Base-by-base conservation (phyloP, 2,888 invertebrate species). In the Glaucopsyche alexis region DNA sequence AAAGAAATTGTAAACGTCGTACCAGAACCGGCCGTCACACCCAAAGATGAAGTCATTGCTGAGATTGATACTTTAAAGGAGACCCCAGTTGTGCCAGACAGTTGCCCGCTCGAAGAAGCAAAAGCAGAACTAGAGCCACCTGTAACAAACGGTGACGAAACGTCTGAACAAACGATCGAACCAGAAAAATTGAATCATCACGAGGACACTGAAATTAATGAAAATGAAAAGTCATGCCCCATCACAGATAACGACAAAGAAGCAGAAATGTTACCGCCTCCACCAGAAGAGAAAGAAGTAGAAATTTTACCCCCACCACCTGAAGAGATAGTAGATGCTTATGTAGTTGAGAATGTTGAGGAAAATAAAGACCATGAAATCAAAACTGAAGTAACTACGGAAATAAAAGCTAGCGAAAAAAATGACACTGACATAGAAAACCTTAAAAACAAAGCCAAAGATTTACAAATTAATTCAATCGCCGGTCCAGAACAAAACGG, bases 371-470 rank as follows among this genome's bases (percentile, higher is more conserved):
- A 72, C 50, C 8, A 52, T 19, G 67, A 72, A 72, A 45, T 66
- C 14, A 14, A 40, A 19, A 71, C 60, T 16, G 69, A 67, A 42
- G 60, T 49, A 60, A 16, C 70, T 19, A 42, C 42, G 6, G 72
- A 67, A n/a, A 64, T 71, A 82, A 84, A 74, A 73, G 73, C 47
- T 29, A 80, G 80, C 55, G 77, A 79, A 45, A 67, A 73, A 55
- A 77, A 77, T 74, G 79, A 77, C 72, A 79, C 79, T 3, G 81
- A 83, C 47, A 76, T 77, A 64, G 81, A 84, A 74, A 83, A 82
- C 73, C 42, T 82, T 50, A 85, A 84, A 72, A 84, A 82, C 40
- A 84, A 82, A 60, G 78, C 81, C 73, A 84, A 82, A 77, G 83
- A 82, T 72, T 45, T 65, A 66, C 72, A 72, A 14, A 74, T 78